A percentile compares a stretch with the other conserved stretches of the same genome.
Evolutionary conservation across 2,797 vertebrate species (phyloP).

Genomic region (Pipistrellus pygmaeus): DNA sequence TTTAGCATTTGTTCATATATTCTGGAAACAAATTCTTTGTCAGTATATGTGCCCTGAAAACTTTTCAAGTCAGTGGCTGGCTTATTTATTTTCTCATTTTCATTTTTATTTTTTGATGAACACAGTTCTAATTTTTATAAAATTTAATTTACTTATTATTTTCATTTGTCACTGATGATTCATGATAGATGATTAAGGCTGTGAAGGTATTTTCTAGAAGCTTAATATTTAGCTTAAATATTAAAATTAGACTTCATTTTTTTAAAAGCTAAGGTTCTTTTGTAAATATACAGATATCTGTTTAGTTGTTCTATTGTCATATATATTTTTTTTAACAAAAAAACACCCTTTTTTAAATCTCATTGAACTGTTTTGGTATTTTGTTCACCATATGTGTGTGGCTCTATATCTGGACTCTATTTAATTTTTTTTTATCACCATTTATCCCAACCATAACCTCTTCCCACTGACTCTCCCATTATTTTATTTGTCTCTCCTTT

Average conservation of each 20-base stretch:
- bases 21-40: background rate
- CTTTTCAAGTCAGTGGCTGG: background rate
- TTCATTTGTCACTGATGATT: background rate
- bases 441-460: background rate
- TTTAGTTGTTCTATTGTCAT: background rate
- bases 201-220: background rate
- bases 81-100: background rate
- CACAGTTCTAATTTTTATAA: background rate
- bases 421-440: background rate
- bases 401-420: background rate
- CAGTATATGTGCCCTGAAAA: background rate
- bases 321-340: no score
- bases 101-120: background rate
- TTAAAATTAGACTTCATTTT: background rate
- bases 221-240: background rate
- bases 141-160: background rate
- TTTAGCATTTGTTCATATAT: background rate
- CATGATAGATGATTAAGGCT: background rate
- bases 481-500: background rate
- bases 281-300: background rate
- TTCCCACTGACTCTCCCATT: fast-evolving
- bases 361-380: background rate
- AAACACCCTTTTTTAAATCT: background rate
- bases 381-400: background rate
- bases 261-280: background rate